These are phyloP conservation scores for Pararge aegeria DNA, from an alignment of 1,140 invertebrate species.

Conservation along the genomic window DNA sequence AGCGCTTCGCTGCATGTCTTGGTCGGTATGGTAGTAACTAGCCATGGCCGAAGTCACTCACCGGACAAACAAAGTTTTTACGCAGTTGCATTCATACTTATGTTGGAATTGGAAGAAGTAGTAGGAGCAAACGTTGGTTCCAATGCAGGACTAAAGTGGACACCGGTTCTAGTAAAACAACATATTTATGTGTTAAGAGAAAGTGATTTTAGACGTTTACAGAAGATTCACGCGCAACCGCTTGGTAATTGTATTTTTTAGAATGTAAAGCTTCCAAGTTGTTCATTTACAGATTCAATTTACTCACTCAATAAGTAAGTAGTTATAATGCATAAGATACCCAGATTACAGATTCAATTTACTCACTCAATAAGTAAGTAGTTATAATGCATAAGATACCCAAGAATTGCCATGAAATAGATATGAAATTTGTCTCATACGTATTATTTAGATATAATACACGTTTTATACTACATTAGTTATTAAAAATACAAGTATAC, in stretches of 20 bases:
- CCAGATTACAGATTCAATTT: neutral
- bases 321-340: no score
- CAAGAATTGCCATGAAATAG: no score
- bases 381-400: no score
- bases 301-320: neutral
- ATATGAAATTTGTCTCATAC: no score
- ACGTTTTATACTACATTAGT: no score
- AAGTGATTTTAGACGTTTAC: conserved; percentile 19
- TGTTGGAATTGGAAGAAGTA: no score
- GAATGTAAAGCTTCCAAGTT: conserved; percentile 9
- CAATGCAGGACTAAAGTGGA: conserved; percentile 8
- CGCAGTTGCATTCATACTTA: neutral
- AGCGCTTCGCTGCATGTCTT: no score
- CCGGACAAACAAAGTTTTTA: no score
- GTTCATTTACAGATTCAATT: conserved; percentile 2
- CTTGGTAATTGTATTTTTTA: conserved; percentile 11
- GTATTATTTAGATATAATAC: no score
- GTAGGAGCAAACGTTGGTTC: conserved; percentile 4
- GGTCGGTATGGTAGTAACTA: no score
- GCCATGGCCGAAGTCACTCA: no score
- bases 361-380: neutral
- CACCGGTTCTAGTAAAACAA: conserved; percentile 22
- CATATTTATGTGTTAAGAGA: conserved; percentile 21
- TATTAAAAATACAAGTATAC: no score
- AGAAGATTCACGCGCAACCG: conserved; percentile 3